Conservation (phyloP, 2,888 invertebrate species). For the Venustoraphidia nigricollis region DNA sequence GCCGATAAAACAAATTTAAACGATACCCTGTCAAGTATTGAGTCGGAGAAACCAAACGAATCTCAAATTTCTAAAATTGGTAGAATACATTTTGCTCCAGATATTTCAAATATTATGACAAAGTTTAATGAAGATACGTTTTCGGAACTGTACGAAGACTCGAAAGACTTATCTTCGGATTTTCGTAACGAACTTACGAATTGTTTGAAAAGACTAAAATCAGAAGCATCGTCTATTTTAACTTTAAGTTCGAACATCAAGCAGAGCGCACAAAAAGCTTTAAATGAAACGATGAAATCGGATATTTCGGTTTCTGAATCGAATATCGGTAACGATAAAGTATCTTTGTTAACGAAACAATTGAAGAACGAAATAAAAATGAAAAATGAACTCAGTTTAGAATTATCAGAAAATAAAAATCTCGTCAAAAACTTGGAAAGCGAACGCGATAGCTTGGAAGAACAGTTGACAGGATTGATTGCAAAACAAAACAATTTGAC, state of each 20-base stretch:
- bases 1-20: constrained; percentile 16
- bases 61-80: constrained; percentile 21
- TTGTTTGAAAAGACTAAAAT: constrained; percentile 47
- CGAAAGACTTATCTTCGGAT: constrained; percentile 34
- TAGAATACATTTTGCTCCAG: constrained; percentile 57
- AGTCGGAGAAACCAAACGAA: constrained; percentile 14
- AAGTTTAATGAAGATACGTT: constrained; percentile 45
- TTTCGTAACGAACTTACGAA: constrained; percentile 48
- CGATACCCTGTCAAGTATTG: constrained; percentile 12
- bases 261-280: neutral
- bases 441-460: constrained; percentile 34
- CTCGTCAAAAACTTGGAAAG: constrained; percentile 28
- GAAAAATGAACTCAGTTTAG: constrained; percentile 28
- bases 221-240: constrained; percentile 55
- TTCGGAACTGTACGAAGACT: constrained; percentile 35
- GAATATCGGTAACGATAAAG: constrained; percentile 11
- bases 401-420: constrained; percentile 40
- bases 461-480: constrained; percentile 42
- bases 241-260: constrained; percentile 30
- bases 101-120: constrained; percentile 40
- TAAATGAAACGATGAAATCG: neutral
- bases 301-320: no score
- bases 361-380: constrained; percentile 20
- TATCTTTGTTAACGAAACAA: constrained; percentile 18
- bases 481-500: constrained; percentile 40